phyloP scores from a whole-genome alignment of 2,888 invertebrate genomes.

The Lasioglossum morio region DNA sequence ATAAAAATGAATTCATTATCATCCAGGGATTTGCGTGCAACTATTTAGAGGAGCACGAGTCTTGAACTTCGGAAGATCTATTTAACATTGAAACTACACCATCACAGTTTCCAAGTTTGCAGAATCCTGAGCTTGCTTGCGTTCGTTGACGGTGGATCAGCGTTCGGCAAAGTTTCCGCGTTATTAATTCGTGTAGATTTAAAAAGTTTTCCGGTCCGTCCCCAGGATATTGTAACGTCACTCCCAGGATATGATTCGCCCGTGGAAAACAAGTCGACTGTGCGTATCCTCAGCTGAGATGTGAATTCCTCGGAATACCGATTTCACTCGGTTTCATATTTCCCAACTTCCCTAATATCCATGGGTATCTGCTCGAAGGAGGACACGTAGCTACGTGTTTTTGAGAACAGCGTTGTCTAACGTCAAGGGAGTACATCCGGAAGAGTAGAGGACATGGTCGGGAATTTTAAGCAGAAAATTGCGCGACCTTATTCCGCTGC shows the following conservation, averaged over 20 bases:
- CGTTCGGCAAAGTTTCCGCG: background rate
- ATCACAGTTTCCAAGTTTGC: background rate
- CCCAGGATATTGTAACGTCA: background rate
- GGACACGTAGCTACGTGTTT: conserved; percentile 6
- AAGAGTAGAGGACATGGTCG: background rate
- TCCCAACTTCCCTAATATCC: conserved; percentile 42
- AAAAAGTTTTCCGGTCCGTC: background rate
- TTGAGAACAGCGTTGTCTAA: background rate
- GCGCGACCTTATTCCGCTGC: conserved; percentile 22
- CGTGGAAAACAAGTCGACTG: conserved; percentile 18
- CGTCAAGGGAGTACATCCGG: conserved; percentile 14
- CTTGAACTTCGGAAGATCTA: background rate
- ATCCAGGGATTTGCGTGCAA: background rate
- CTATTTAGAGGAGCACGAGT: background rate
- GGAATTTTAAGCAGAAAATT: conserved; percentile 35
- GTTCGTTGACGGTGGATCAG: background rate
- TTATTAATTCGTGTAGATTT: background rate
- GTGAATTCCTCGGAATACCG: conserved; percentile 16
- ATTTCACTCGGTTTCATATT: conserved; percentile 21
- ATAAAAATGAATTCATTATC: background rate
- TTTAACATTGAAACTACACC: background rate
- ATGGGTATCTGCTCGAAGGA: background rate
- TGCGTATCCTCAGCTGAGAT: conserved; percentile 4
- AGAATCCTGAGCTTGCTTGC: background rate
- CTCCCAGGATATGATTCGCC: background rate